phyloP scores from a whole-genome alignment of 2,888 invertebrate species.

The Lottia scabra region DNA sequence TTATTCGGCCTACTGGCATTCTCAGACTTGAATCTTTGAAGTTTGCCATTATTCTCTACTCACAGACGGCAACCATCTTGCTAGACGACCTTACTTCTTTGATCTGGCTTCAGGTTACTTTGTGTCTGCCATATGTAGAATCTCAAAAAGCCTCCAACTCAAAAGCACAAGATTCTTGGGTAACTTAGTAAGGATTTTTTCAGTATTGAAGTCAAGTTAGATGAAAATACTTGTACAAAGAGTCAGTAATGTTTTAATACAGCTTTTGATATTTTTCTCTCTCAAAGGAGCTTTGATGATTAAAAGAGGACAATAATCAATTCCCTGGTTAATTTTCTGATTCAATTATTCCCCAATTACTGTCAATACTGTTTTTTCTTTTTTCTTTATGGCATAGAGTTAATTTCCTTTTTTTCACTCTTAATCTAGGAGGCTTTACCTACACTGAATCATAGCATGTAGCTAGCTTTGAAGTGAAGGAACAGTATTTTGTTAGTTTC shows the following conservation, averaged over 20 bases:
- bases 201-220: neutral
- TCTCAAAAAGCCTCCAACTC: neutral
- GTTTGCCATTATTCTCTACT: neutral
- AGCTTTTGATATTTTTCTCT: neutral
- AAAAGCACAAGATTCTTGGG: neutral
- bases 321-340: too few species aligned
- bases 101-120: conserved; percentile 1
- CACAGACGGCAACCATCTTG: conserved; percentile 3
- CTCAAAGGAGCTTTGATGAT: too few species aligned
- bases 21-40: neutral
- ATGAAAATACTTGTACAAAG: conserved; percentile 1
- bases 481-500: too few species aligned
- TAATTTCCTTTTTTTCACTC: too few species aligned
- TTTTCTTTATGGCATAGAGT: too few species aligned
- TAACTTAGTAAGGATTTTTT: conserved; percentile 3
- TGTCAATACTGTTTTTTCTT: too few species aligned
- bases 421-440: too few species aligned
- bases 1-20: conserved; percentile 2
- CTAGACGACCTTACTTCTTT: neutral
- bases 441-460: too few species aligned
- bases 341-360: too few species aligned
- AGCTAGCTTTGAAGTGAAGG: too few species aligned
- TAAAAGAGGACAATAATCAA: too few species aligned
- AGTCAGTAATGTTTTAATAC: conserved; percentile 4
- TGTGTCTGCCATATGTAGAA: conserved; percentile 4